Percentiles rank a stretch among this genome's conserved stretches.
Evolutionary conservation across 2,888 invertebrate species (phyloP).

Genomic region (Amphipyra berbera): DNA sequence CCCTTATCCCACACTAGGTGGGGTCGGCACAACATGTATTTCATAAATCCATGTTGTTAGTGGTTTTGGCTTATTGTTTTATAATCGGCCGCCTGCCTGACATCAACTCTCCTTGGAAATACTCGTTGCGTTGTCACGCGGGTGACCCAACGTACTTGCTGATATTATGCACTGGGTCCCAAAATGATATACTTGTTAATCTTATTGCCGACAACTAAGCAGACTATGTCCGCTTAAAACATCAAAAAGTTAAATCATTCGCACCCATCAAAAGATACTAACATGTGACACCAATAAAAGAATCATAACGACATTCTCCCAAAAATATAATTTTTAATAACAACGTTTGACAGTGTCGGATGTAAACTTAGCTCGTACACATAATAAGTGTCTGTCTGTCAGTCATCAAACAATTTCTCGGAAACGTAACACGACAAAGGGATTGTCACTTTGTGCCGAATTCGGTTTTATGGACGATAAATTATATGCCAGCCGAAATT

Average conservation of each 20-base stretch:
- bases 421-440: slow-evolving; percentile 57
- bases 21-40: too few relatives aligned
- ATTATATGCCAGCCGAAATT: slow-evolving; percentile 53
- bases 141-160: too few relatives aligned
- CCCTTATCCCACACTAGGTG: too few relatives aligned
- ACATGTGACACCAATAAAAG: slow-evolving; percentile 16
- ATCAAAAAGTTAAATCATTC: slow-evolving; percentile 1
- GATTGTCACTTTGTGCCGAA: slow-evolving; percentile 61
- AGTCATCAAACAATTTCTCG: slow-evolving; percentile 57
- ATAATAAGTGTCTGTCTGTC: slow-evolving; percentile 57
- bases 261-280: slow-evolving; percentile 11
- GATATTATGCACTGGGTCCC: too few relatives aligned
- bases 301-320: slow-evolving; percentile 26
- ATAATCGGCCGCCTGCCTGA: too few relatives aligned
- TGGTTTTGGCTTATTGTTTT: too few relatives aligned
- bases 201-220: too few relatives aligned
- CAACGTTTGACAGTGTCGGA: slow-evolving; percentile 35
- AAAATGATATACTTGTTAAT: too few relatives aligned
- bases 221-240: background rate
- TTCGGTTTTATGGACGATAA: slow-evolving; percentile 60
- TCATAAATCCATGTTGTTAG: too few relatives aligned
- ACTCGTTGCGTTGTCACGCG: too few relatives aligned
- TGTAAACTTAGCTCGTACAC: slow-evolving; percentile 44
- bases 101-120: too few relatives aligned
- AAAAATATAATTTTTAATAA: slow-evolving; percentile 56